Conservation (phyloP, 92 coral and sea anemone species). For the Heteractis magnifica region DNA sequence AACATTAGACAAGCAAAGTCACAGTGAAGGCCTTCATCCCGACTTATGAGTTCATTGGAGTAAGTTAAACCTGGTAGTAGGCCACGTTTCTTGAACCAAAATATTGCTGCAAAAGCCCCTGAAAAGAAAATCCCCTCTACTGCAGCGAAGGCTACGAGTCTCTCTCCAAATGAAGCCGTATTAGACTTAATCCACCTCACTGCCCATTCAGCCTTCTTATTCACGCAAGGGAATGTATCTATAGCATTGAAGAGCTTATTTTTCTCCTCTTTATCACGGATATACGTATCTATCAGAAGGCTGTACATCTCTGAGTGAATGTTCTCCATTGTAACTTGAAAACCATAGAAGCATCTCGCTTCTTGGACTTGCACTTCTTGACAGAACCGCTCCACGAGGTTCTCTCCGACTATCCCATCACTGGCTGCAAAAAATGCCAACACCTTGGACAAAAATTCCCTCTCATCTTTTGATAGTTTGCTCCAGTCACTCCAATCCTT, state of each 20-base stretch:
- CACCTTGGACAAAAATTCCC: conserved; percentile 59
- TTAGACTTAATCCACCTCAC: conserved; percentile 63
- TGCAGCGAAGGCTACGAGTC: conserved; percentile 80
- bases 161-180: conserved; percentile 68
- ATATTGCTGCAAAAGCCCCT: conserved; percentile 78
- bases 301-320: conserved; percentile 84
- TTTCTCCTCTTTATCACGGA: conserved; percentile 58
- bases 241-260: conserved; percentile 68
- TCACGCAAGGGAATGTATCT: conserved; percentile 71
- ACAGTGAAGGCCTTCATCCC: conserved; percentile 83
- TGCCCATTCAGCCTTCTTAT: conserved; percentile 71
- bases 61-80: conserved; percentile 67
- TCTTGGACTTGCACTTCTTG: conserved; percentile 78
- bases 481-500: conserved; percentile 62
- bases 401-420: conserved; percentile 79
- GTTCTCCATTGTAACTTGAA: conserved; percentile 87
- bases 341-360: conserved; percentile 81
- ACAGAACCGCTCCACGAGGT: conserved; percentile 69
- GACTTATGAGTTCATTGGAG: conserved; percentile 75
- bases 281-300: conserved; percentile 67
- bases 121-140: conserved; percentile 83
- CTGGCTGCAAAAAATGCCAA: conserved; percentile 81
- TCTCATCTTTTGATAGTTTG: conserved; percentile 44
- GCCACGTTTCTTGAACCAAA: conserved; percentile 76
- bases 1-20: conserved; percentile 81